Percentiles rank a stretch among this genome's conserved stretches.
These are phyloP conservation scores for Smutsia temminckii DNA, from an alignment of 2,797 vertebrate species.

Conservation along the genomic window DNA sequence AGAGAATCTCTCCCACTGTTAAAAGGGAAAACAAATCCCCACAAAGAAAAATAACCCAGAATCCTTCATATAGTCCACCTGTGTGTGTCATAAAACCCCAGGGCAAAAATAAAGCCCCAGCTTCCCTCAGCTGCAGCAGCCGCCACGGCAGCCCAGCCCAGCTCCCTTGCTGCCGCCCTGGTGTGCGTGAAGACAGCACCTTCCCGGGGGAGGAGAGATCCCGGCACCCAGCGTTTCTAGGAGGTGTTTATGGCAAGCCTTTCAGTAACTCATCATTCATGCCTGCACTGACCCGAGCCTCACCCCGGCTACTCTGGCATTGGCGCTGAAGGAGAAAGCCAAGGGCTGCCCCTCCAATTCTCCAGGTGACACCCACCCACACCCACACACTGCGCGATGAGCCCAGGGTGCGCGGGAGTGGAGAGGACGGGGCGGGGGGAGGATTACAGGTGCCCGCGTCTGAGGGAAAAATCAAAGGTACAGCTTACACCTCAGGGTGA, in stretches of 20 bases:
- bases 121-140: background rate
- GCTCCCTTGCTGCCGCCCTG: background rate
- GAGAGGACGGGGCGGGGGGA: background rate
- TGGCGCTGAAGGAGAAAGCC: background rate
- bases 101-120: constrained; percentile 50
- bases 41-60: constrained; percentile 70
- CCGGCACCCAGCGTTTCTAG: constrained; percentile 5
- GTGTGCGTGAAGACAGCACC: constrained; percentile 15
- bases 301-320: constrained; percentile 49
- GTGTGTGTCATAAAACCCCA: constrained; percentile 59
- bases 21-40: constrained; percentile 24
- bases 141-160: background rate
- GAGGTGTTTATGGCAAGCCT: constrained; percentile 63
- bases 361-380: constrained; percentile 43
- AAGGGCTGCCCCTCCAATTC: background rate
- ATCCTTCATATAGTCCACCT: constrained; percentile 52
- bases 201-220: constrained; percentile 43
- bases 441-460: constrained; percentile 56
- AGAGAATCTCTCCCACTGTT: background rate
- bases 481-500: background rate
- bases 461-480: constrained; percentile 52
- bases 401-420: background rate
- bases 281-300: constrained; percentile 45
- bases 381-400: background rate
- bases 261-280: constrained; percentile 71